Conservation (phyloP, 2,113 vertebrate genomes). For the Neolamprologus modestus region DNA sequence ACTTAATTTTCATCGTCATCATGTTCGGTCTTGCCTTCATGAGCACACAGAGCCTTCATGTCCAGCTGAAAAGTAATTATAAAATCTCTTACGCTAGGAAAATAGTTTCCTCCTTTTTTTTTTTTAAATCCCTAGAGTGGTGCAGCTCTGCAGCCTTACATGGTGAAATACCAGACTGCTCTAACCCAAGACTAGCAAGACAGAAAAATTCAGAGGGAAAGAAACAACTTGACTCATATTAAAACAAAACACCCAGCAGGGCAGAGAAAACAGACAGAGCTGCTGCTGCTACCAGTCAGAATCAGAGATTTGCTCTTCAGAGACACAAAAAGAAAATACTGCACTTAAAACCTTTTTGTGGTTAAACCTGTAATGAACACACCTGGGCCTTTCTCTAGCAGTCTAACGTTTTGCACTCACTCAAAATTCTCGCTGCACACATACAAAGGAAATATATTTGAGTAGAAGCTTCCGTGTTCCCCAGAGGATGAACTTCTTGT, state of each 20-base stretch:
- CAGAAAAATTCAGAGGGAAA: background rate
- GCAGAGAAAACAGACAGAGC: background rate
- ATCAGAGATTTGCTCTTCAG: background rate
- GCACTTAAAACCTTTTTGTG: background rate
- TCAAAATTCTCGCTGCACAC: background rate
- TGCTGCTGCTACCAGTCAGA: background rate
- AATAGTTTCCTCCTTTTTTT: background rate
- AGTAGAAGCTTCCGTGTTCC: background rate
- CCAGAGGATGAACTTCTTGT: background rate
- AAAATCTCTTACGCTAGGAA: background rate
- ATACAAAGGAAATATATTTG: background rate
- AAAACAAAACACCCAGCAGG: background rate
- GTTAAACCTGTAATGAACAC: background rate
- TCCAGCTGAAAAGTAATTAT: background rate
- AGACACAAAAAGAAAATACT: background rate
- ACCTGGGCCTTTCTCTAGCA: background rate
- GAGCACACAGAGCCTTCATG: background rate
- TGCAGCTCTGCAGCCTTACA: conserved; percentile 45
- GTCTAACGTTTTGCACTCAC: rapidly evolving
- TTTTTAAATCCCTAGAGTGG: background rate
- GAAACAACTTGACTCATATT: background rate
- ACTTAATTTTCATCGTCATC: background rate
- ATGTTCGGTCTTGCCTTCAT: background rate
- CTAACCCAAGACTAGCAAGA: background rate
- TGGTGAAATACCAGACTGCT: conserved; percentile 39